A percentile compares a stretch with the other conserved stretches of the same genome.
Conservation (phyloP, 1,140 invertebrate species). For the Belonocnema kinseyi region DNA sequence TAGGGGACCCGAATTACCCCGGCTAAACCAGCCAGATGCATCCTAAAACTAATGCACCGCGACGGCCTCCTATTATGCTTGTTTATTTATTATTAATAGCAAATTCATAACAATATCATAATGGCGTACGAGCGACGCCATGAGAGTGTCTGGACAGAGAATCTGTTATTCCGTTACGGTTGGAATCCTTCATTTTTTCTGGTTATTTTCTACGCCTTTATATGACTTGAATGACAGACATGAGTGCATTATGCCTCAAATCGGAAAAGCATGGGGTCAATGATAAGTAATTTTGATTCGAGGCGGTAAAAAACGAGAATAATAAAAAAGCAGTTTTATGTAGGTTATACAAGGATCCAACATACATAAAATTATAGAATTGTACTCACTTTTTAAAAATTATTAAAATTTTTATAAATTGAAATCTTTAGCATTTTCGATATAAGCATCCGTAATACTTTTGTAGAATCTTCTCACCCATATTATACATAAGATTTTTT, state of each 20-base stretch:
- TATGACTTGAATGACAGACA: constrained; percentile 32
- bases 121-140: constrained; percentile 50
- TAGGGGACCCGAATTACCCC: constrained; percentile 38
- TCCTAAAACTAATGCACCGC: constrained; percentile 68
- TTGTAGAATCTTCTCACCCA: too few relatives aligned
- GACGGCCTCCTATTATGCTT: constrained; percentile 72
- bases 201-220: constrained; percentile 64
- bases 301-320: too few relatives aligned
- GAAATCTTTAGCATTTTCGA: too few relatives aligned
- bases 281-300: neutral
- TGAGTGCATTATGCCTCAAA: neutral
- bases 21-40: constrained; percentile 67
- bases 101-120: constrained; percentile 75
- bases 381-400: too few relatives aligned
- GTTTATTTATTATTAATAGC: constrained; percentile 76
- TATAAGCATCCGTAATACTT: too few relatives aligned
- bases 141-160: constrained; percentile 36
- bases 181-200: constrained; percentile 55
- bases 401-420: too few relatives aligned
- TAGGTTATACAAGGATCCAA: too few relatives aligned
- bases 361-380: too few relatives aligned
- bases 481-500: too few relatives aligned
- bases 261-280: neutral
- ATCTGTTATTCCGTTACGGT: constrained; percentile 63
- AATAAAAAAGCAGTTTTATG: too few relatives aligned